phyloP scores from a whole-genome alignment of 2,113 vertebrate genomes.

The Paralichthys olivaceus region DNA sequence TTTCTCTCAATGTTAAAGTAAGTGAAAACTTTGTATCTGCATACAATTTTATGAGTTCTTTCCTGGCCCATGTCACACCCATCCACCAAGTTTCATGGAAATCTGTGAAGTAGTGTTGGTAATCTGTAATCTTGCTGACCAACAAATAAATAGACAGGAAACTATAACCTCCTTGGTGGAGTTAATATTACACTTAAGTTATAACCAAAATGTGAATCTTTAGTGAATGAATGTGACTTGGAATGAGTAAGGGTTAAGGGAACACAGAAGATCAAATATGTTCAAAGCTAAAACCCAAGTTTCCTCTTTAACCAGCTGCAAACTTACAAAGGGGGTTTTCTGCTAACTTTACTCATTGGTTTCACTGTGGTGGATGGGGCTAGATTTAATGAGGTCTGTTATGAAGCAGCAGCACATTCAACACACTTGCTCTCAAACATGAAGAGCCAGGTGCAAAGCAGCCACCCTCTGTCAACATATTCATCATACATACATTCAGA shows the following conservation, averaged over 20 bases:
- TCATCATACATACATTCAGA: constrained; percentile 35
- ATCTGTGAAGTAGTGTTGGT: too few relatives aligned
- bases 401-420: constrained; percentile 33
- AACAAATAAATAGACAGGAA: too few relatives aligned
- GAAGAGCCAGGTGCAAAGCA: constrained; percentile 46
- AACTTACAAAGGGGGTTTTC: neutral
- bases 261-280: neutral
- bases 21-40: too few relatives aligned
- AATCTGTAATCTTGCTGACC: too few relatives aligned
- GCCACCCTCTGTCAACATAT: constrained; percentile 32
- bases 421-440: constrained; percentile 18
- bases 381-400: constrained; percentile 31
- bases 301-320: neutral
- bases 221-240: neutral
- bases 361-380: neutral
- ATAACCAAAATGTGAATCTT: neutral
- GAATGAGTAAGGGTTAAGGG: too few relatives aligned
- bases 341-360: constrained; percentile 4
- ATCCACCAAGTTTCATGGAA: too few relatives aligned
- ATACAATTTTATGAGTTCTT: too few relatives aligned
- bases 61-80: too few relatives aligned
- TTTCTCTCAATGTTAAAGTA: too few relatives aligned
- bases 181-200: too few relatives aligned
- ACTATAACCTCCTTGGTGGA: too few relatives aligned
- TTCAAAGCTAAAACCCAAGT: neutral